phyloP scores from a whole-genome alignment of 2,113 vertebrate genomes.

The Onychostruthus taczanowskii region DNA sequence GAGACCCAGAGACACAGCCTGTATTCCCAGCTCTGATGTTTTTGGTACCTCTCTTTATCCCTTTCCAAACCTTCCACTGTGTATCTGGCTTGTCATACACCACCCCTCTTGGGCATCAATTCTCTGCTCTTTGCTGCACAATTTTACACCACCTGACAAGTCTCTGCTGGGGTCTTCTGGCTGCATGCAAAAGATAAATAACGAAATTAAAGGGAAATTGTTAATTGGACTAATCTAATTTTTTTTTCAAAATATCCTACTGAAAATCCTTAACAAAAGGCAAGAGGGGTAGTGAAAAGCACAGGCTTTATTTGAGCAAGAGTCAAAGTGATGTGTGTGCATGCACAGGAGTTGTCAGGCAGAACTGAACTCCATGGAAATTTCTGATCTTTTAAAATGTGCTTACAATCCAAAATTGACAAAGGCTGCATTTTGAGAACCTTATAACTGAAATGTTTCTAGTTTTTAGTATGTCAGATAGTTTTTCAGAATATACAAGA shows the following conservation, averaged over 20 bases:
- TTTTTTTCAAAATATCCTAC: background rate
- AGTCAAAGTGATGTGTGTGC: background rate
- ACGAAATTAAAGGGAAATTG: background rate
- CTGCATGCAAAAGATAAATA: background rate
- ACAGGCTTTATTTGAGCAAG: background rate
- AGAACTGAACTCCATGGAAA: background rate
- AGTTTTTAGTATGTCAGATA: background rate
- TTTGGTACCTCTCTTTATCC: background rate
- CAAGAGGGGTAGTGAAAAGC: background rate
- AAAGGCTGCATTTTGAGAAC: background rate
- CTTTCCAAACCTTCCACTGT: background rate
- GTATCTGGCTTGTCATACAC: background rate
- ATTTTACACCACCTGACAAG: background rate
- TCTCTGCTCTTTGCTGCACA: background rate
- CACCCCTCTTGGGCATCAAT: background rate
- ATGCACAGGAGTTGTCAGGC: background rate
- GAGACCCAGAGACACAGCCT: background rate
- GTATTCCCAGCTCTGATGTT: background rate
- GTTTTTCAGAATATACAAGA: background rate
- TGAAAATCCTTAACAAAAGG: background rate
- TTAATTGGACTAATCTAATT: background rate
- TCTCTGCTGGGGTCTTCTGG: rapidly evolving
- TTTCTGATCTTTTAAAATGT: background rate
- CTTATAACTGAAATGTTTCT: background rate
- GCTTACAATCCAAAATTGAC: background rate